Evolutionary conservation across 2,797 vertebrate genomes (phyloP).

Genomic region (Podarcis lilfordi): DNA sequence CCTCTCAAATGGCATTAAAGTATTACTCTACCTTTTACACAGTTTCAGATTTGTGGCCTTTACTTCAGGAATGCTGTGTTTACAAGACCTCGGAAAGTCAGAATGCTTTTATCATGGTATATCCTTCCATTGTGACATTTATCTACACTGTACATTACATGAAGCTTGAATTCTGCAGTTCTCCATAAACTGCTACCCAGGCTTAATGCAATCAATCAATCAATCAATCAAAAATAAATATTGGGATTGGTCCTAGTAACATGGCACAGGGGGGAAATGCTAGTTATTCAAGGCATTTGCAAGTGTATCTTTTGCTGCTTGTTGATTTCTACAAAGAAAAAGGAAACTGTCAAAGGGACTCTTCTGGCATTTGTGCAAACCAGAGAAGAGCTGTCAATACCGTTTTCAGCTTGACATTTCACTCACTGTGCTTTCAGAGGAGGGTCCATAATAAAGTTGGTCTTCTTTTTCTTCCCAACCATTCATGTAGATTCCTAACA

Average conservation of each 20-base stretch:
- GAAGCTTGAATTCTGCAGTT: conserved; percentile 46
- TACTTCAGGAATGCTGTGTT: background rate
- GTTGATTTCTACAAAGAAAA: conserved; percentile 85
- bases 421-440: conserved; percentile 83
- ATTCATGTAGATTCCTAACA: conserved; percentile 74
- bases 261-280: conserved; percentile 88
- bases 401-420: conserved; percentile 96
- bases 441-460: conserved; percentile 79
- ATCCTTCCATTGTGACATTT: background rate
- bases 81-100: background rate
- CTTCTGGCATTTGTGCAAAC: conserved; percentile 87
- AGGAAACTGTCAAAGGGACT: conserved; percentile 90
- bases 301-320: conserved; percentile 94
- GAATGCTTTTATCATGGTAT: background rate
- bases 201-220: conserved; percentile 50
- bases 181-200: conserved; percentile 45
- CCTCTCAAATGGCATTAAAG: conserved; percentile 1
- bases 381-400: conserved; percentile 87
- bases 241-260: conserved; percentile 82
- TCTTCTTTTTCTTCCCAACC: conserved; percentile 68
- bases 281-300: conserved; percentile 93
- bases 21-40: conserved; percentile 3
- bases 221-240: conserved; percentile 67
- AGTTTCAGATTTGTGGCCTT: background rate
- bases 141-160: conserved; percentile 48